Percentiles rank a stretch among this genome's conserved stretches.
Conservation (phyloP, 2,888 invertebrate species). For the Omphaloscelis lunosa region DNA sequence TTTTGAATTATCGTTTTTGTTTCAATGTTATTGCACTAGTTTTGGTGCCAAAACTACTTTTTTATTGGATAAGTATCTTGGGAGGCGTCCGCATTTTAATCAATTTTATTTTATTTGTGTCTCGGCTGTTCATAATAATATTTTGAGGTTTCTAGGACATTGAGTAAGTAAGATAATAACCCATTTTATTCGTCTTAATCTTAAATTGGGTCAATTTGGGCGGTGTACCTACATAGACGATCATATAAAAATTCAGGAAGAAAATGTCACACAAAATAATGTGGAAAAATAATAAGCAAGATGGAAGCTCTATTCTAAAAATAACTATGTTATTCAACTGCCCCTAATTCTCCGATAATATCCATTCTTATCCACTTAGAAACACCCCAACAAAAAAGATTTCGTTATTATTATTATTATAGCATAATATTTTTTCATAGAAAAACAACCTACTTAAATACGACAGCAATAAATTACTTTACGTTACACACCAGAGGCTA, state of each 20-base stretch:
- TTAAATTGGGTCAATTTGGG: neutral
- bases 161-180: neutral
- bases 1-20: constrained; percentile 44
- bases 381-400: constrained; percentile 28
- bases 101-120: constrained; percentile 35
- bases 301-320: neutral
- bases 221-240: neutral
- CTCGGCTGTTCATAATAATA: neutral
- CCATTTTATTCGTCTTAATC: neutral
- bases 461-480: constrained; percentile 60
- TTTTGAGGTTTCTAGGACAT: constrained; percentile 13
- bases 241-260: neutral
- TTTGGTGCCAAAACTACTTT: constrained; percentile 48
- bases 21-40: constrained; percentile 35
- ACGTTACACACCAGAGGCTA: constrained; percentile 57
- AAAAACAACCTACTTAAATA: constrained; percentile 31
- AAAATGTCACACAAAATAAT: neutral
- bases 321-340: neutral
- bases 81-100: constrained; percentile 22
- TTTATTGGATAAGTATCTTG: constrained; percentile 43
- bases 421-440: constrained; percentile 23
- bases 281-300: neutral
- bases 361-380: constrained; percentile 19
- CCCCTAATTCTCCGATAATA: constrained; percentile 25
- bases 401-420: constrained; percentile 16